Base-by-base conservation (phyloP, 2,888 invertebrate species). In the Rotaria socialis region DNA sequence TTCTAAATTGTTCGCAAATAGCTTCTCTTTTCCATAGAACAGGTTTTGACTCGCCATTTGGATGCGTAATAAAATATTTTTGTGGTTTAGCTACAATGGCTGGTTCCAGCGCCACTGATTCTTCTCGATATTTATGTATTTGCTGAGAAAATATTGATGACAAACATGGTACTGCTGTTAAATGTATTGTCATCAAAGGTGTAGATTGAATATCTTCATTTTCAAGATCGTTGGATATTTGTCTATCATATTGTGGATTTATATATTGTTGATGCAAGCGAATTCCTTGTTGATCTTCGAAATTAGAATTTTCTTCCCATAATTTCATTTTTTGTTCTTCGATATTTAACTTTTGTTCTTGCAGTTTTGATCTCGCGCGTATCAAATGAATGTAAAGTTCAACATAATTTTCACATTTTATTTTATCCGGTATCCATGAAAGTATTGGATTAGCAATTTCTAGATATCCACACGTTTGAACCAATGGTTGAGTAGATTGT, bases 341-440 rank as follows among this genome's bases (percentile, higher is more conserved):
- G 1, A 47, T 16, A 80, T 80, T 80, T 11, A 80, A 10, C 35
- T 24, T 43, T 47, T 11, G 2, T 80, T 80, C 80, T 47, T 80
- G 80, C 43, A 80, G 80, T 0, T 5, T 47, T 35, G 43, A 80
- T 47, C 80, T 16, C 24, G 22, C 14, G 22, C 47, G 80, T 24
- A 80, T 80, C 14, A 80, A n/a, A 80, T 80, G 47, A 80, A 80
- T 80, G 35, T 47, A n/a, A 0, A 80, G 0, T 24, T 24, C 6
- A 14, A 80, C 80, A 80, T 80, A 80, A 43, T 80, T 80, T 80
- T 80, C 80, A 80, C 80, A 80, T 16, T 16, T 11, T 11, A 80
- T 80, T 47, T n/a, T 14, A 6, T 4, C 1, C 14, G 80, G 47
- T 43, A 80, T 80, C 0, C 0, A 80, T 80, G 41, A 1, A 7